A percentile compares a stretch with the other conserved stretches of the same genome.
These are phyloP conservation scores for Cheilosia vulpina DNA, from an alignment of 2,888 invertebrate genomes.

Conservation along the genomic window DNA sequence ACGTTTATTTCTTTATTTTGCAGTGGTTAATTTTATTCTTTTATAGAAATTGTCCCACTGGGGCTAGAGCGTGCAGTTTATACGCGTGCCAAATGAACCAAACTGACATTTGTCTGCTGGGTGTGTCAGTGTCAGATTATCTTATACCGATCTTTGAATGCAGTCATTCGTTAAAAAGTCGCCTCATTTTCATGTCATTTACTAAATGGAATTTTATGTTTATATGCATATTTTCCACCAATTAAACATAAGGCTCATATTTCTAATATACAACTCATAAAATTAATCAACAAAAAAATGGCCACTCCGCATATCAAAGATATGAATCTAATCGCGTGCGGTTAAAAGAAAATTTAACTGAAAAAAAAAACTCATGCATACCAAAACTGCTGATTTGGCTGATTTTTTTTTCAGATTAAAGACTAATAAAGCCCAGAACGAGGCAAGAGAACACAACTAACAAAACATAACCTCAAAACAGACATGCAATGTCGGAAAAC, in stretches of 20 bases:
- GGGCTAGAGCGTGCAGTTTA: slow-evolving; percentile 17
- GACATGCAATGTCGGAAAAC: slow-evolving; percentile 70
- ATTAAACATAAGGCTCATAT: slow-evolving; percentile 51
- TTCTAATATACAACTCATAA: background rate
- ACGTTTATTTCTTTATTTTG: slow-evolving; percentile 81
- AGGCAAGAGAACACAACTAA: slow-evolving; percentile 3
- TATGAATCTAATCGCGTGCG: slow-evolving; percentile 68
- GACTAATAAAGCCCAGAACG: slow-evolving; percentile 21
- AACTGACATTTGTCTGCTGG: slow-evolving; percentile 59
- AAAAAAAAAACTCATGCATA: slow-evolving; percentile 16
- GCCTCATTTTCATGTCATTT: slow-evolving; percentile 23
- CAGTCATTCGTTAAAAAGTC: background rate
- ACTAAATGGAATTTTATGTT: slow-evolving; percentile 48
- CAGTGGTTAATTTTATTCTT: slow-evolving; percentile 64
- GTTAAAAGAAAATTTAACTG: slow-evolving; percentile 28
- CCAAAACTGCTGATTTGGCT: slow-evolving; percentile 44
- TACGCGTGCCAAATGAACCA: slow-evolving; percentile 1
- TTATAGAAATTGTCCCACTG: slow-evolving; percentile 68
- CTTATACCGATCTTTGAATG: slow-evolving; percentile 4
- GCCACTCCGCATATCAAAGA: slow-evolving; percentile 51
- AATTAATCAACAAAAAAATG: slow-evolving; percentile 43
- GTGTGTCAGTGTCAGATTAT: slow-evolving; percentile 8
- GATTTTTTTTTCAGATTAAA: slow-evolving; percentile 49
- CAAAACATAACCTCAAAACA: slow-evolving; percentile 47
- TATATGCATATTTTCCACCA: slow-evolving; percentile 64